Evolutionary conservation across 2,888 invertebrate species (phyloP).

Genomic region (Nomada fucata): DNA sequence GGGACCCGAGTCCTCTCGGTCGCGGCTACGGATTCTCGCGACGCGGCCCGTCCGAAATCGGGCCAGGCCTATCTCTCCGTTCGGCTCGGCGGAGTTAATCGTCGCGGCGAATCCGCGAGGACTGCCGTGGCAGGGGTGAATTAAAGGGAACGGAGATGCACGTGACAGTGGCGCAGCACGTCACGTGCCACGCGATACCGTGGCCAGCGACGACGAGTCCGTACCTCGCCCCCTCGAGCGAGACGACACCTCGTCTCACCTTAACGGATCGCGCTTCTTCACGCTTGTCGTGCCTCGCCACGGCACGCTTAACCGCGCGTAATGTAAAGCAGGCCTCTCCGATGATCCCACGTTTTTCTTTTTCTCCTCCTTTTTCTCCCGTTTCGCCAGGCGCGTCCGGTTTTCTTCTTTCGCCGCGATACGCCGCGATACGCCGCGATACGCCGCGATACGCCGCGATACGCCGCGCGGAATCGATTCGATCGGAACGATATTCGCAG

Average conservation of each 20-base stretch:
- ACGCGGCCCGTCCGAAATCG: too few species aligned
- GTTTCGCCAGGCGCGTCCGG: too few species aligned
- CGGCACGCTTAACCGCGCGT: constrained; percentile 48
- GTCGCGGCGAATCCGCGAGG: not conserved
- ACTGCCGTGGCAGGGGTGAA: too few species aligned
- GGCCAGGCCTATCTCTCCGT: too few species aligned
- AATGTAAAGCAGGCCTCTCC: constrained; percentile 49
- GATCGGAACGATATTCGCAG: not conserved
- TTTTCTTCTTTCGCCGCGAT: not conserved
- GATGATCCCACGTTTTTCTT: constrained; percentile 57
- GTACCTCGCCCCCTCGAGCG: constrained; percentile 37
- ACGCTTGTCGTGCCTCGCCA: constrained; percentile 76
- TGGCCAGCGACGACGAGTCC: constrained; percentile 30
- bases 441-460: too few species aligned
- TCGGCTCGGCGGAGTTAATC: not conserved
- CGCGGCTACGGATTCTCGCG: not conserved
- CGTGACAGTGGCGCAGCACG: constrained; percentile 35
- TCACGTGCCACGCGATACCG: constrained; percentile 67
- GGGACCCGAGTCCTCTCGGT: not conserved
- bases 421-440: too few species aligned
- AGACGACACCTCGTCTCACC: constrained; percentile 72
- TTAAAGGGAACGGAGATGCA: constrained; percentile 1
- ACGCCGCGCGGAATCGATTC: constrained; percentile 6
- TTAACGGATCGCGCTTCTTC: constrained; percentile 76
- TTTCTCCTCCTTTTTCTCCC: not conserved